These are phyloP conservation scores for Ia io DNA, from an alignment of 2,113 vertebrate genomes.

Conservation along the genomic window DNA sequence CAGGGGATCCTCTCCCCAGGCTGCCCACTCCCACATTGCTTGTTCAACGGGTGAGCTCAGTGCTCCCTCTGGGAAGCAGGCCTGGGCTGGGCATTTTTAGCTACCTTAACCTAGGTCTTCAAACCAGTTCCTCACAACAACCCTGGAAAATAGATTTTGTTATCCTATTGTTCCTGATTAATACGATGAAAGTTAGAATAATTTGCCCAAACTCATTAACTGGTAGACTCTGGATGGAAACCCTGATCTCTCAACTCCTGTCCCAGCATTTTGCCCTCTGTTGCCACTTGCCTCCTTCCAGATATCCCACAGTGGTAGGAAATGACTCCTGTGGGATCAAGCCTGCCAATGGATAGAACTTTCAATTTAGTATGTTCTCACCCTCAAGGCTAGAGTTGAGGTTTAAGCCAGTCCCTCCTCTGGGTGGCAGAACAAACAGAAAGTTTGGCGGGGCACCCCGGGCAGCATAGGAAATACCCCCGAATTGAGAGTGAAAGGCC, in stretches of 20 bases:
- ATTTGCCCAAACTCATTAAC: neutral
- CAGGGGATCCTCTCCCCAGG: neutral
- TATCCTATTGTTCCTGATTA: neutral
- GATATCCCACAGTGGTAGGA: neutral
- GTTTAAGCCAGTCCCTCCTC: neutral
- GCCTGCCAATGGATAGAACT: neutral
- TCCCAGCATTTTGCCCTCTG: neutral
- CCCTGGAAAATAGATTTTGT: neutral
- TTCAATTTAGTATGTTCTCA: neutral
- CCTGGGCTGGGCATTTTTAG: neutral
- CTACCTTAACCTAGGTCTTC: neutral
- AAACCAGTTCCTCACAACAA: neutral
- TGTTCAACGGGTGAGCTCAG: neutral
- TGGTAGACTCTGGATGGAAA: neutral
- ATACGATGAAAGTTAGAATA: neutral
- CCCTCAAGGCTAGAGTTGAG: neutral
- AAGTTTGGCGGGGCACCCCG: no score
- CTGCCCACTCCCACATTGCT: neutral
- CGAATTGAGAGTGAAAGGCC: neutral
- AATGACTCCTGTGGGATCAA: neutral
- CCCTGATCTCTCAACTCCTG: neutral
- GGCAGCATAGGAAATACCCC: neutral
- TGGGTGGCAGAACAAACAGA: neutral
- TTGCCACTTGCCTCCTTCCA: neutral
- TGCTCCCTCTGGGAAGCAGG: neutral